phyloP scores from a whole-genome alignment of 2,113 vertebrate species.

The Petrocephalus microphthalmus region DNA sequence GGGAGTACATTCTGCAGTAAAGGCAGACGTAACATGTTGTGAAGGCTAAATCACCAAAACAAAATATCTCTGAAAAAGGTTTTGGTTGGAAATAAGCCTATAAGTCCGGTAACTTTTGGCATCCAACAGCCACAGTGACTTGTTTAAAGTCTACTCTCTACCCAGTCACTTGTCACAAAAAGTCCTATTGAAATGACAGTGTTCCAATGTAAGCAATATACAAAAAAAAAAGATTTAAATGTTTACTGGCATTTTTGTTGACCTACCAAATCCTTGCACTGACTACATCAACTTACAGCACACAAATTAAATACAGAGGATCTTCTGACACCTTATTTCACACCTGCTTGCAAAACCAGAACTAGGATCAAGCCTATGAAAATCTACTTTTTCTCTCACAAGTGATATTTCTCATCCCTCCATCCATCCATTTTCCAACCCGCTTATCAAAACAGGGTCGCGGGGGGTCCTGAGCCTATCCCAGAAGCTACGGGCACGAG shows the following conservation, averaged over 20 bases:
- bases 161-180: background rate
- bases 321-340: background rate
- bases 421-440: no score
- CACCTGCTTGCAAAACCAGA: background rate
- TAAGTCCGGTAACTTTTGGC: background rate
- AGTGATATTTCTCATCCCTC: background rate
- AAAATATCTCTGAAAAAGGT: background rate
- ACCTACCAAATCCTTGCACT: background rate
- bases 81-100: background rate
- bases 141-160: background rate
- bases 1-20: background rate
- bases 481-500: no score
- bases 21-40: background rate
- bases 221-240: background rate
- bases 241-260: conserved; percentile 19
- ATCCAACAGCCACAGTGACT: background rate
- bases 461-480: no score
- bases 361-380: background rate
- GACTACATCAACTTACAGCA: background rate
- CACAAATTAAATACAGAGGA: background rate
- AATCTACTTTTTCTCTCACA: background rate
- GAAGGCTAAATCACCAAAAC: background rate
- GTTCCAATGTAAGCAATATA: background rate
- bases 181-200: background rate
- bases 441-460: no score